phyloP scores from a whole-genome alignment of 2,888 invertebrate species.

The Metalampra italica region DNA sequence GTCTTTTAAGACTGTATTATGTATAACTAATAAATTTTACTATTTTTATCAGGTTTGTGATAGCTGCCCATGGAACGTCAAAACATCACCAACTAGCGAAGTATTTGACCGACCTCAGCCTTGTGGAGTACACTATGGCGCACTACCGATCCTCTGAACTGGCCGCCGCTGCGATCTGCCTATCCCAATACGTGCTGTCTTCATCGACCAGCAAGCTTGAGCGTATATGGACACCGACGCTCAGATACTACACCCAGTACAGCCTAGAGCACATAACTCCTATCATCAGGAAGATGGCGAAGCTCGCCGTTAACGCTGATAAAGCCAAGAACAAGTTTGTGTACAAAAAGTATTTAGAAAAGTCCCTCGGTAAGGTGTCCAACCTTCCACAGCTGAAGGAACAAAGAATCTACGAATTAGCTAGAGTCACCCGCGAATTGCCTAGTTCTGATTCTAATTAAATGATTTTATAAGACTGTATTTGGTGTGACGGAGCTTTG shows the following conservation, averaged over 20 bases:
- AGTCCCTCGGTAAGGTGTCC: slow-evolving; percentile 81
- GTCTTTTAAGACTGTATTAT: no score
- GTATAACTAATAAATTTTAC: no score
- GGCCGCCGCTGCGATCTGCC: slow-evolving; percentile 88
- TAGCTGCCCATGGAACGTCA: slow-evolving; percentile 78
- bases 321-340: slow-evolving; percentile 84
- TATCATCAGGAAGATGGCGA: slow-evolving; percentile 83
- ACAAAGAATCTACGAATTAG: slow-evolving; percentile 45
- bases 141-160: slow-evolving; percentile 89
- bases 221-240: slow-evolving; percentile 84
- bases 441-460: slow-evolving; percentile 15
- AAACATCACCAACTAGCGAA: slow-evolving; percentile 90
- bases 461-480: not conserved
- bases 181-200: slow-evolving; percentile 80
- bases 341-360: slow-evolving; percentile 80
- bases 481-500: not conserved
- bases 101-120: slow-evolving; percentile 91
- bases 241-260: slow-evolving; percentile 88
- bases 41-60: slow-evolving; percentile 69
- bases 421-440: slow-evolving; percentile 19
- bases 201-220: slow-evolving; percentile 65
- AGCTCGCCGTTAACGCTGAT: slow-evolving; percentile 82
- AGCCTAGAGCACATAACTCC: slow-evolving; percentile 82
- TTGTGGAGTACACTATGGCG: slow-evolving; percentile 89
- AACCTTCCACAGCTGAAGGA: slow-evolving; percentile 80